A percentile compares a stretch with the other conserved stretches of the same genome.
Conservation (phyloP, 1,140 invertebrate species). For the Philopotamus ludificatus region DNA sequence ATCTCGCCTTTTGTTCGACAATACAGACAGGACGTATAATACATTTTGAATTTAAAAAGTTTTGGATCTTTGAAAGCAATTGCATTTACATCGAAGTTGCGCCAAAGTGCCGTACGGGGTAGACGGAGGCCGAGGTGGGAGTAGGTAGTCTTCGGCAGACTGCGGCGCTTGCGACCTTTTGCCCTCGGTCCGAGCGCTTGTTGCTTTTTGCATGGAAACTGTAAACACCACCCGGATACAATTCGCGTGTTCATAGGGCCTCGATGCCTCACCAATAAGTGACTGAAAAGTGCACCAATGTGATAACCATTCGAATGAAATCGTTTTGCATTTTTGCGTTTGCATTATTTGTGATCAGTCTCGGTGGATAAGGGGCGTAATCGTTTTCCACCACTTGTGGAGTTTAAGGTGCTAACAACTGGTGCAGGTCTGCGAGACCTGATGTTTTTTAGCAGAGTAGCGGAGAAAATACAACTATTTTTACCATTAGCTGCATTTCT, state of each 20-base stretch:
- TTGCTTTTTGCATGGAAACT: slow-evolving; percentile 16
- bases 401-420: too few relatives aligned
- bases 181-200: background rate
- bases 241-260: slow-evolving; percentile 26
- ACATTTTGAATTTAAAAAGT: slow-evolving; percentile 39
- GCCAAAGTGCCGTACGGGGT: slow-evolving; percentile 12
- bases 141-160: background rate
- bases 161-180: background rate
- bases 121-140: background rate
- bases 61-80: slow-evolving; percentile 36
- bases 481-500: too few relatives aligned
- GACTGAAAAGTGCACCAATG: slow-evolving; percentile 16
- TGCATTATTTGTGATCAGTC: background rate
- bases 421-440: too few relatives aligned
- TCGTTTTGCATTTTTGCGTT: slow-evolving; percentile 27
- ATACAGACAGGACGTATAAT: slow-evolving; percentile 23
- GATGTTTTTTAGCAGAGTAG: too few relatives aligned
- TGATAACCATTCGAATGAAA: slow-evolving; percentile 12
- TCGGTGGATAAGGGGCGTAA: background rate
- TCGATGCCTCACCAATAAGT: slow-evolving; percentile 30
- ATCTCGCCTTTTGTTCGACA: slow-evolving; percentile 26
- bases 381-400: slow-evolving; percentile 3
- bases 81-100: slow-evolving; percentile 40
- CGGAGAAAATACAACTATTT: too few relatives aligned
- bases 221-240: slow-evolving; percentile 20